Percentiles rank a stretch among this genome's conserved stretches.
These are phyloP conservation scores for Pelosia muscerda DNA, from an alignment of 2,888 invertebrate species.

Conservation along the genomic window DNA sequence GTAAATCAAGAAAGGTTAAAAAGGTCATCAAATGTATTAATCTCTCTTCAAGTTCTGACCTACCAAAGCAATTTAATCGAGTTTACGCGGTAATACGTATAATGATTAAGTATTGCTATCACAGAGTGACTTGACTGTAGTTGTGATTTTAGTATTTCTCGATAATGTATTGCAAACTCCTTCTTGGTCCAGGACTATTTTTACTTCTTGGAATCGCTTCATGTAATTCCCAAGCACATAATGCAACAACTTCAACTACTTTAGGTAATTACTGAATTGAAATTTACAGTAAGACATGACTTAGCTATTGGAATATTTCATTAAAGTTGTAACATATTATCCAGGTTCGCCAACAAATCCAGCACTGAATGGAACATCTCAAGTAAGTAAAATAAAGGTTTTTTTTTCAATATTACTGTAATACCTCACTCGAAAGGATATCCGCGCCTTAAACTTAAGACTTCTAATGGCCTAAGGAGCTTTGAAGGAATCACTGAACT, in stretches of 20 bases:
- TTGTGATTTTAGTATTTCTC: not conserved
- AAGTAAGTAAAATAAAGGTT: constrained; percentile 3
- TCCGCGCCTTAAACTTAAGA: not conserved
- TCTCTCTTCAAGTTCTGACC: not conserved
- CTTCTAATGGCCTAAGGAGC: not conserved
- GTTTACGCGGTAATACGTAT: not conserved
- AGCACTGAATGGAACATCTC: not conserved
- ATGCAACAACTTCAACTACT: not conserved
- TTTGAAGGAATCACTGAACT: not conserved
- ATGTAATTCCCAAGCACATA: not conserved
- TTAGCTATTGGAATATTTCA: not conserved
- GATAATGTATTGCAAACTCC: not conserved
- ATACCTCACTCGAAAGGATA: too few species aligned
- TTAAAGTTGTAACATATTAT: not conserved
- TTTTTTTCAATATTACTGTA: too few species aligned
- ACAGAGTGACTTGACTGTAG: not conserved
- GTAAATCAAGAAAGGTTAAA: not conserved
- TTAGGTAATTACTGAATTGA: not conserved
- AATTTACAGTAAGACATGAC: not conserved
- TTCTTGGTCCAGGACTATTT: too few species aligned
- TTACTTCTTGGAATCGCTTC: not conserved
- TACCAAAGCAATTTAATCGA: not conserved
- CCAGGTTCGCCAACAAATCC: not conserved
- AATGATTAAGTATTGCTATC: not conserved
- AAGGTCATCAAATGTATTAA: not conserved